These are phyloP conservation scores for Cephus sareptanus DNA, from an alignment of 2,888 invertebrate species.

Conservation along the genomic window DNA sequence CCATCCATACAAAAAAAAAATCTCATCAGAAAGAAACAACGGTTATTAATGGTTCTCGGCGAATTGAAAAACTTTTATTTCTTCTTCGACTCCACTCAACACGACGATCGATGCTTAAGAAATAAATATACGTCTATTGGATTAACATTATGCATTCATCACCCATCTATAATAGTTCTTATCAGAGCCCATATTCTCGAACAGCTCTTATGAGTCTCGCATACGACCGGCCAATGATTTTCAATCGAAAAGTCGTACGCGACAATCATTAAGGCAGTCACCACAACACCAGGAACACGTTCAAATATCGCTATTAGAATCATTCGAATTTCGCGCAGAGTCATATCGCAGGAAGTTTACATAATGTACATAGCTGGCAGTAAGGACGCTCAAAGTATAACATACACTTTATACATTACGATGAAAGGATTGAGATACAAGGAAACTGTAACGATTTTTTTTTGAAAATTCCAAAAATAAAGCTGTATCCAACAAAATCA, in stretches of 20 bases:
- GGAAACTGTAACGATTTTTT: neutral
- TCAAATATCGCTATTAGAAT: neutral
- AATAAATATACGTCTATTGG: neutral
- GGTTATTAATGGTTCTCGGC: neutral
- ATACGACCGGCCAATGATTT: no score
- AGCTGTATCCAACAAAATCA: neutral
- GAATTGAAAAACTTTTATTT: neutral
- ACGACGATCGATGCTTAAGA: neutral
- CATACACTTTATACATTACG: neutral
- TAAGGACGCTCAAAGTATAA: neutral
- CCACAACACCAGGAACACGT: neutral
- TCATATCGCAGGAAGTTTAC: neutral
- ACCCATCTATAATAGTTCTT: neutral
- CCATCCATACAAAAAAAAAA: neutral
- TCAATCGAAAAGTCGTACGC: no score
- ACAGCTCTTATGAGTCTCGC: no score
- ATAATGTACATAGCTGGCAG: neutral
- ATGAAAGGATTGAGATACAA: neutral
- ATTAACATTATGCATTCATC: neutral
- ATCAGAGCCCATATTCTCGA: neutral
- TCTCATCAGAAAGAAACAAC: neutral
- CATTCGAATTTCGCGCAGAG: neutral
- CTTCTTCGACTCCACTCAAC: neutral
- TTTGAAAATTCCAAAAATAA: no score
- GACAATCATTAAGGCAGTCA: no score